phyloP scores from a whole-genome alignment of 2,113 vertebrate genomes.

The Rhinolophus ferrumequinum region DNA sequence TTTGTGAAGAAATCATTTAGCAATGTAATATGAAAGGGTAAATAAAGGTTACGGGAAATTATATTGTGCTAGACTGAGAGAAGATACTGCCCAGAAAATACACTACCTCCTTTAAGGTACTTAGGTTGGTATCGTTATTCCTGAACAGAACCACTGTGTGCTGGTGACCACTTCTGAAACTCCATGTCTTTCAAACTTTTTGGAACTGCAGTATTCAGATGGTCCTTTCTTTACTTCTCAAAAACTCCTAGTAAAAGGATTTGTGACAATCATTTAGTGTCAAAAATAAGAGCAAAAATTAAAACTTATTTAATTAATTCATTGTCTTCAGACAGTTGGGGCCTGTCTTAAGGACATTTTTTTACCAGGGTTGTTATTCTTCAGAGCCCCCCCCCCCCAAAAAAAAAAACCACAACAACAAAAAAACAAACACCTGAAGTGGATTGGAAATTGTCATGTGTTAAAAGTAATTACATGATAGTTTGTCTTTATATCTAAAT shows the following conservation, averaged over 20 bases:
- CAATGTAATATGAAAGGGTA: slow-evolving; percentile 38
- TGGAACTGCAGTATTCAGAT: neutral
- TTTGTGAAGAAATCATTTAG: slow-evolving; percentile 55
- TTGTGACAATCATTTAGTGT: neutral
- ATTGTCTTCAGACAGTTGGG: neutral
- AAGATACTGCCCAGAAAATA: neutral
- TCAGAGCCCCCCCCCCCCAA: neutral
- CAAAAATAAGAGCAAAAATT: neutral
- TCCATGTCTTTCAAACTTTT: neutral
- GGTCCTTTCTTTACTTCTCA: neutral
- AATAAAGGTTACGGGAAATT: slow-evolving; percentile 40
- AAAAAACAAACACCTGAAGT: slow-evolving; percentile 30
- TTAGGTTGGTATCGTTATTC: neutral
- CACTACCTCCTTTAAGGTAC: neutral
- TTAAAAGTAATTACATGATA: slow-evolving; percentile 35
- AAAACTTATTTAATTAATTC: slow-evolving; percentile 17
- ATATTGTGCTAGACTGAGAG: neutral
- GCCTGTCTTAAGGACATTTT: neutral
- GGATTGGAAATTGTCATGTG: neutral
- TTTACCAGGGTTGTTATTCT: neutral
- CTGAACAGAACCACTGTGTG: neutral
- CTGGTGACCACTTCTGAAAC: neutral
- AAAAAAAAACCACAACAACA: neutral
- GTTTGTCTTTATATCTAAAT: slow-evolving; percentile 29
- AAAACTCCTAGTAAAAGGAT: neutral